phyloP scores from a whole-genome alignment of 2,797 vertebrate genomes.

The Chlorospingus flavigularis region DNA sequence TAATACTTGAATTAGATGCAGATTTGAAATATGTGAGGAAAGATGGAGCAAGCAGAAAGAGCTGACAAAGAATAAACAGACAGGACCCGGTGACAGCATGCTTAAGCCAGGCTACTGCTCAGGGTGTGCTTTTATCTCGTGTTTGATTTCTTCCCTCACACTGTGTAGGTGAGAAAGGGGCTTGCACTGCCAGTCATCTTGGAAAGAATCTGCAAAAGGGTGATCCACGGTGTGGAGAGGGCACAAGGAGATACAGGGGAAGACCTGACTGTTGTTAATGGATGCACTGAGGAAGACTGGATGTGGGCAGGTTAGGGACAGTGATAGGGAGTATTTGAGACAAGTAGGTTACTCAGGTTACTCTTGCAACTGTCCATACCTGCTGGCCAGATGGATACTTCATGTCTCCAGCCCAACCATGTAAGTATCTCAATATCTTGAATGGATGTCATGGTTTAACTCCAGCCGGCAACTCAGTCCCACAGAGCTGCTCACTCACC shows the following conservation, averaged over 20 bases:
- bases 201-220: background rate
- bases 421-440: background rate
- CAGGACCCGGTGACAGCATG: background rate
- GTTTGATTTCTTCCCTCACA: background rate
- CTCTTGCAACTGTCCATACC: background rate
- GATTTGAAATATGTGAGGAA: conserved; percentile 14
- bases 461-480: background rate
- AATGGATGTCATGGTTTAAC: background rate
- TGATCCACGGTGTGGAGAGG: background rate
- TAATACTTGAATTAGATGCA: conserved; percentile 27
- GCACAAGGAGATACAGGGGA: background rate
- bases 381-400: background rate
- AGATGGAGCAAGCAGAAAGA: background rate
- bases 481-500: background rate
- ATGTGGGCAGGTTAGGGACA: background rate
- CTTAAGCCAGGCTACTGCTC: background rate
- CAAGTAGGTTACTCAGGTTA: background rate
- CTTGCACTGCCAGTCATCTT: background rate
- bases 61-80: background rate
- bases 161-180: background rate
- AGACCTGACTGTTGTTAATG: background rate
- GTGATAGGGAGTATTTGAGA: background rate
- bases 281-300: background rate
- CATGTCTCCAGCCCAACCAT: background rate
- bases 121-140: background rate